Evolutionary conservation across 2,797 vertebrate genomes (phyloP).

Genomic region (Takifugu ocellatus): DNA sequence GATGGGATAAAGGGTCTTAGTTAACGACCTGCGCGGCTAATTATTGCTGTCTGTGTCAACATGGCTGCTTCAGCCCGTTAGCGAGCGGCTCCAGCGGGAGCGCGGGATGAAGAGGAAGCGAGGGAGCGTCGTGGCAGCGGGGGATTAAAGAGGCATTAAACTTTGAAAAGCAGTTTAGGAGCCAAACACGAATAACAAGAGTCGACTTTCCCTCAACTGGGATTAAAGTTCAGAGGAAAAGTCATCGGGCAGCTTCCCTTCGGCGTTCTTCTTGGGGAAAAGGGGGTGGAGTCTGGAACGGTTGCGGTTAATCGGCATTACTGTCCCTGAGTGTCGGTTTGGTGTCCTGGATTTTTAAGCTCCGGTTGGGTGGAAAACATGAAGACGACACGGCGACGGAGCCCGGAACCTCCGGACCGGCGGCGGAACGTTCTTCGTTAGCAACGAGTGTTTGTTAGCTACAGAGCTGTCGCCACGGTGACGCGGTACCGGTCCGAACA

Average conservation of each 20-base stretch:
- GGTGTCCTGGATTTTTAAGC: too few species aligned
- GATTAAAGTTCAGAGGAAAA: constrained; percentile 48
- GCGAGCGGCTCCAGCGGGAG: not conserved
- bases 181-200: constrained; percentile 54
- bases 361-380: too few species aligned
- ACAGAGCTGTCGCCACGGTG: too few species aligned
- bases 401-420: too few species aligned
- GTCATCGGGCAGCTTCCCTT: constrained; percentile 6
- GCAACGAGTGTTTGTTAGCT: too few species aligned
- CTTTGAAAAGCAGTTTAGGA: constrained; percentile 44
- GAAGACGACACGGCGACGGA: too few species aligned
- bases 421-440: too few species aligned
- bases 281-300: not conserved
- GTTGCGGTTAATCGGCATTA: not conserved
- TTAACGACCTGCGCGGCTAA: constrained; percentile 45
- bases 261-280: constrained; percentile 19
- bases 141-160: constrained; percentile 60
- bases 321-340: too few species aligned
- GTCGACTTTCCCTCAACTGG: constrained; percentile 31
- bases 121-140: constrained; percentile 29
- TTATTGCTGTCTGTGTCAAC: constrained; percentile 60
- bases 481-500: too few species aligned
- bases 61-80: constrained; percentile 7
- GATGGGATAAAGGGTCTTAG: constrained; percentile 35
- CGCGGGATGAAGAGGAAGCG: constrained; percentile 33